phyloP scores from a whole-genome alignment of 2,797 vertebrate species.

The Parauchenoglanis punctatus region DNA sequence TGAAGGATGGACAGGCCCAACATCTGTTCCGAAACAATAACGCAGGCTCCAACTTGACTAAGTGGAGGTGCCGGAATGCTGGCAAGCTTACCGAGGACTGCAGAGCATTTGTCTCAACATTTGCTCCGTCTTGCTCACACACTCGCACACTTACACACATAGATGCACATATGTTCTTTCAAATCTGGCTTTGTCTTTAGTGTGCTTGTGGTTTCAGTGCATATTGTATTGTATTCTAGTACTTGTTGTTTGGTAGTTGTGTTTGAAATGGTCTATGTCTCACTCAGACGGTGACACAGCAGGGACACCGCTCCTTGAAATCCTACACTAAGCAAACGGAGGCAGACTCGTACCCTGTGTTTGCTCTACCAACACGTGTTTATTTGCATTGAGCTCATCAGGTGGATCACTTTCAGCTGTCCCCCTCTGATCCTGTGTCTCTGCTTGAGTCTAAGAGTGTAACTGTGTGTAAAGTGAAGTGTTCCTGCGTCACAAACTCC shows the following conservation, averaged over 20 bases:
- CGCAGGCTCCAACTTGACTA: conserved; percentile 57
- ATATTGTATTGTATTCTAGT: not conserved
- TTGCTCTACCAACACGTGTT: conserved; percentile 44
- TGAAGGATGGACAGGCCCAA: conserved; percentile 44
- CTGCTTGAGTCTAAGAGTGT: conserved; percentile 6
- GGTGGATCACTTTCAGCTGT: conserved; percentile 43
- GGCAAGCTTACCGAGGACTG: conserved; percentile 39
- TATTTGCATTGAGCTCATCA: conserved; percentile 47
- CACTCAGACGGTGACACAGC: conserved; percentile 27
- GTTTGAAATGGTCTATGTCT: conserved; percentile 7
- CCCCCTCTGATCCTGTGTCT: conserved; percentile 39
- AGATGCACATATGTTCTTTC: conserved; percentile 20
- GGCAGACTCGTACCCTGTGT: conserved; percentile 38
- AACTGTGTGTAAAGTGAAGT: conserved; percentile 7
- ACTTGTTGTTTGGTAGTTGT: not conserved
- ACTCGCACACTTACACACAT: conserved; percentile 19
- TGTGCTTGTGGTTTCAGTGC: conserved; percentile 16
- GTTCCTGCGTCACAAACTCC: not conserved
- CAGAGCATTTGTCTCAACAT: conserved; percentile 59
- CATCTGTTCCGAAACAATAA: conserved; percentile 49
- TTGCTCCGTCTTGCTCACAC: conserved; percentile 48
- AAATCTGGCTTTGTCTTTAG: not conserved
- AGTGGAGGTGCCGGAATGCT: conserved; percentile 52
- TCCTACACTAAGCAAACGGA: conserved; percentile 51
- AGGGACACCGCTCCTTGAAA: conserved; percentile 46